Conservation (phyloP, 1,140 invertebrate species). For the Papilio glaucus region DNA sequence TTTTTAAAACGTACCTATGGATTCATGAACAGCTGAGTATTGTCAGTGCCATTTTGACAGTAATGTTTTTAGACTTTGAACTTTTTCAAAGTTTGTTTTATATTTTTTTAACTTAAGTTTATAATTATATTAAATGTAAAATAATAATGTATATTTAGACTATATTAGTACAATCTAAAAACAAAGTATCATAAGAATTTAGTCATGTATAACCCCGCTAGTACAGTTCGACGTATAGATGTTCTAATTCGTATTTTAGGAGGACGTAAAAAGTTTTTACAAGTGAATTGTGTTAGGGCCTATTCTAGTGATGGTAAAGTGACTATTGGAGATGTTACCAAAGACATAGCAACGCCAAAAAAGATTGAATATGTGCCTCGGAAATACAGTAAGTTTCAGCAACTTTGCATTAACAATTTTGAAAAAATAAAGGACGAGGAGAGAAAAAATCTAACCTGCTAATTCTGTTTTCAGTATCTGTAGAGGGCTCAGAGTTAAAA, state of each 20-base stretch:
- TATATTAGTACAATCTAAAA: slow-evolving; percentile 24
- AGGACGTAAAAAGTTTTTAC: slow-evolving; percentile 65
- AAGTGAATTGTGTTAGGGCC: slow-evolving; percentile 68
- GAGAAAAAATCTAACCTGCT: slow-evolving; percentile 16
- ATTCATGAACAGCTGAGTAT: slow-evolving; percentile 27
- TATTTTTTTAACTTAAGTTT: slow-evolving; percentile 37
- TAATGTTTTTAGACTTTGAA: slow-evolving; percentile 30
- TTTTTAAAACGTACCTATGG: neutral
- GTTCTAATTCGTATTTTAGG: slow-evolving; percentile 79
- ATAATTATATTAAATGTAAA: slow-evolving; percentile 13
- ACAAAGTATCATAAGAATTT: slow-evolving; percentile 38
- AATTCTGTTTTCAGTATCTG: slow-evolving; percentile 78
- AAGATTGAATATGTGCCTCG: slow-evolving; percentile 92
- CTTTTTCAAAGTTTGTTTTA: slow-evolving; percentile 13
- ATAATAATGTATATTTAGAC: slow-evolving; percentile 10
- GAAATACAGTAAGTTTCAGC: slow-evolving; percentile 89
- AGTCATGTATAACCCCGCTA: slow-evolving; percentile 70
- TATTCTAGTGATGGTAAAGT: slow-evolving; percentile 84
- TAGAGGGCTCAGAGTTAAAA: slow-evolving; percentile 71
- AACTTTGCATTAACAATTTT: neutral
- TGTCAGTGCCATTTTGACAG: slow-evolving; percentile 40
- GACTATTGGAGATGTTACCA: slow-evolving; percentile 90
- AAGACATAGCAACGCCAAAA: slow-evolving; percentile 85
- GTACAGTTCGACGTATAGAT: slow-evolving; percentile 76
- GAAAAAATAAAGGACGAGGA: neutral